phyloP scores from a whole-genome alignment of 2,797 vertebrate genomes.

The Brachymystax lenok region DNA sequence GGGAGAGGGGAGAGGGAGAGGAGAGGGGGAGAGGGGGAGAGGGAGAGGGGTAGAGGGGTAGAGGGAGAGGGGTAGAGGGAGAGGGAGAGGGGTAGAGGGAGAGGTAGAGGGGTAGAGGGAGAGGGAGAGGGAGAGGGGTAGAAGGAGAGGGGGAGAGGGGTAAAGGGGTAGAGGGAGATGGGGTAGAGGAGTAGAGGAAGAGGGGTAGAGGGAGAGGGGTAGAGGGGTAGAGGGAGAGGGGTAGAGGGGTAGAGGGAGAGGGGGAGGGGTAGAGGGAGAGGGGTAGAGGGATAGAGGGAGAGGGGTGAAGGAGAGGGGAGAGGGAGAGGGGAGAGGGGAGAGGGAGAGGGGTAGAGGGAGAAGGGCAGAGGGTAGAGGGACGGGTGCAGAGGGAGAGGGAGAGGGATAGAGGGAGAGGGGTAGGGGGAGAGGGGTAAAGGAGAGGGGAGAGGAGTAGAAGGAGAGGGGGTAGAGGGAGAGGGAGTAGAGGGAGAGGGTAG shows the following conservation, averaged over 20 bases:
- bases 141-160: no score
- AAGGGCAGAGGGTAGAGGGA: no score
- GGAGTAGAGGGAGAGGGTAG: not conserved
- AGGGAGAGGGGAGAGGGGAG: not conserved
- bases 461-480: not conserved
- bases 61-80: no score
- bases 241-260: not conserved
- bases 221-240: not conserved
- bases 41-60: no score
- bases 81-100: constrained; percentile 3
- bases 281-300: not conserved
- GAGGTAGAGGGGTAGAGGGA: no score
- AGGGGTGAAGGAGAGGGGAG: not conserved
- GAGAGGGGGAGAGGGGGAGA: no score
- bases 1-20: not conserved
- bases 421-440: not conserved
- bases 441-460: not conserved
- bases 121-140: no score
- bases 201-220: not conserved
- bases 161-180: not conserved
- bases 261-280: not conserved
- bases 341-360: no score
- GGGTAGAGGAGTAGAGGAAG: not conserved
- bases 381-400: not conserved
- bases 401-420: no score